Percentiles rank a stretch among this genome's conserved stretches.
These are phyloP conservation scores for Todiramphus saurophagus DNA, from an alignment of 2,113 vertebrate species.

Conservation along the genomic window DNA sequence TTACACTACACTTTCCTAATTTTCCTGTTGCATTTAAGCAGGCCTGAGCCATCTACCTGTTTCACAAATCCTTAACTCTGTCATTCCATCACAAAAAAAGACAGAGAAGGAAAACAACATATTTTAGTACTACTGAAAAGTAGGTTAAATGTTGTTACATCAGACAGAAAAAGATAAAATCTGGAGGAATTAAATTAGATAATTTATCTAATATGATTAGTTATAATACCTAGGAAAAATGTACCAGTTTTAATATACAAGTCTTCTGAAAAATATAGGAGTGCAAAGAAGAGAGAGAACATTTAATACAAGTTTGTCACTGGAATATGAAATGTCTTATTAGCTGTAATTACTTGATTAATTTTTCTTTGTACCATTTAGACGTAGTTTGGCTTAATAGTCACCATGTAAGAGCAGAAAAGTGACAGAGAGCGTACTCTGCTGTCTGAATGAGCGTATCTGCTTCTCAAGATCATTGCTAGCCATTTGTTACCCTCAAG, in stretches of 20 bases:
- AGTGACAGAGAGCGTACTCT: background rate
- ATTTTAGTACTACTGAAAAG: background rate
- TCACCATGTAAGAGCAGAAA: background rate
- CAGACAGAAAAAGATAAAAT: background rate
- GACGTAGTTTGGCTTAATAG: background rate
- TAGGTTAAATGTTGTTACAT: background rate
- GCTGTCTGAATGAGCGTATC: background rate
- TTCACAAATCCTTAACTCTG: background rate
- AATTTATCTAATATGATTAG: background rate
- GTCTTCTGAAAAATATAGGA: background rate
- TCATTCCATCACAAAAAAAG: background rate
- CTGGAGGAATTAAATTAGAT: background rate
- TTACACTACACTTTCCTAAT: background rate
- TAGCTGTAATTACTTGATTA: background rate
- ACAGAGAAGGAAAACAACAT: background rate
- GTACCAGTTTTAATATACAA: background rate
- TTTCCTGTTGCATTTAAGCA: background rate
- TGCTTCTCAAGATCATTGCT: background rate
- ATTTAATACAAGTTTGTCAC: background rate
- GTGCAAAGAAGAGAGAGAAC: background rate
- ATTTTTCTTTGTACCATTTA: background rate
- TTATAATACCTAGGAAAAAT: background rate
- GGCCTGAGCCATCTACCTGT: background rate
- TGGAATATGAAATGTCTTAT: background rate
- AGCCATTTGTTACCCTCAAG: background rate